phyloP scores from a whole-genome alignment of 30 jellyfish, hydroid and myxozoan species.

The Haliclystus octoradiatus region DNA sequence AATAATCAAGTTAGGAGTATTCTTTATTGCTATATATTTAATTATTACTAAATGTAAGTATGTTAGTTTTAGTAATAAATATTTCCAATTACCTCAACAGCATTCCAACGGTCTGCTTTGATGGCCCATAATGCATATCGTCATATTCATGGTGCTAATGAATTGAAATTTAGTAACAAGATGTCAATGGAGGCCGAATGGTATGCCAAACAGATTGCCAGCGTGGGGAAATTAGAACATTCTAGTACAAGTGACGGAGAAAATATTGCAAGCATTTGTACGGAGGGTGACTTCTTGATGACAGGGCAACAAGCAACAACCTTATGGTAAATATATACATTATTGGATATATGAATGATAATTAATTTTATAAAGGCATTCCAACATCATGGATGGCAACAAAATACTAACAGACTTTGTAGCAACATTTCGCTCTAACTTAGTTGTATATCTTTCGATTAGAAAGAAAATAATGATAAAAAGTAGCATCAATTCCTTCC shows the following conservation, averaged over 20 bases:
- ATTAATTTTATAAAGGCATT: neutral
- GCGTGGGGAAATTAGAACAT: slow-evolving; percentile 54
- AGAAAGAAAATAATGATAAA: no score
- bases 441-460: no score
- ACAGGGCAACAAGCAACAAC: slow-evolving; percentile 90
- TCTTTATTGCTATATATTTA: no score
- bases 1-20: no score
- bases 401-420: neutral
- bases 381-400: neutral
- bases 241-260: slow-evolving; percentile 32
- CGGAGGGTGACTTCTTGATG: slow-evolving; percentile 59
- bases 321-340: slow-evolving; percentile 87
- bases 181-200: slow-evolving; percentile 75
- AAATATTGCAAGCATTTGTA: slow-evolving; percentile 80
- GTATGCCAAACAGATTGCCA: slow-evolving; percentile 67
- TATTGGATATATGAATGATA: no score
- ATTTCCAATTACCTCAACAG: no score
- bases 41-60: no score
- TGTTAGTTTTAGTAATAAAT: no score
- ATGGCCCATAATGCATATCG: slow-evolving; percentile 71
- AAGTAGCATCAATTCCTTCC: no score
- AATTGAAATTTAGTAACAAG: slow-evolving; percentile 38
- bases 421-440: no score
- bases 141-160: slow-evolving; percentile 66
- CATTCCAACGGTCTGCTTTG: slow-evolving; percentile 10